Base-by-base conservation (phyloP, 1,140 invertebrate species). In the Zaprionus gabonicus region DNA sequence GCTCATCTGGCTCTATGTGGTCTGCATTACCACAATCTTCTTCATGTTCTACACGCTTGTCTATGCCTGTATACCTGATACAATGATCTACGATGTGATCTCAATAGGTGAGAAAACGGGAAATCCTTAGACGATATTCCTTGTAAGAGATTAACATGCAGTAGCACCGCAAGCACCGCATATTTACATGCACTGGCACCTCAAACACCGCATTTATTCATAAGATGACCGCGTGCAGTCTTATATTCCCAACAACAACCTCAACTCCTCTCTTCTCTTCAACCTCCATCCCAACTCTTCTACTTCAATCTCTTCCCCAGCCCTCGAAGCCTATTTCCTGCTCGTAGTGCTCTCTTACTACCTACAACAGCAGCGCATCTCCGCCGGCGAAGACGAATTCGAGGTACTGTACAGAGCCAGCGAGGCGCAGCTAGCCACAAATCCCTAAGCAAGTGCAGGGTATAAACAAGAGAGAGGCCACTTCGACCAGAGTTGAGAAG, bases 391-490 rank as follows among this genome's bases (percentile, higher is more conserved):
- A 20, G 59, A 64, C 4, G 41, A 74, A 1, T 27, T 70, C n/a
- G 68, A 90, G 53, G 81, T 88, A 1, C 81, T 88, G 5, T 88
- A 44, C 46, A 76, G 38, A 4, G 41, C 9, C 3, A 69, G 27
- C 17, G 20, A 31, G 9, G 20, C n/a, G 15, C 9, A 62, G 34
- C 20, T 62, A 25, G 10, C 9, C 2, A 10, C 34, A 51, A 13
- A 27, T 36, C 12, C n/a, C n/a, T 46, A n/a, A 46, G 15, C 5
- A 5, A 12, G 46, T 49, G n/a, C 17, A 13, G 10, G 46, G 20
- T 51, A 51, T 51, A 15, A 4, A 41, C 31, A 41, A 41, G 38
- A 4, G 38, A 41, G 13, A 4, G 13, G 13, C 2, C 12, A 13
- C 36, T 15, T 41, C 10, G 4, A 15, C 36, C 6, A 31, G 28